Percentiles rank a stretch among this genome's conserved stretches.
phyloP scores from a whole-genome alignment of 2,113 vertebrate genomes.

The Prunella himalayana region DNA sequence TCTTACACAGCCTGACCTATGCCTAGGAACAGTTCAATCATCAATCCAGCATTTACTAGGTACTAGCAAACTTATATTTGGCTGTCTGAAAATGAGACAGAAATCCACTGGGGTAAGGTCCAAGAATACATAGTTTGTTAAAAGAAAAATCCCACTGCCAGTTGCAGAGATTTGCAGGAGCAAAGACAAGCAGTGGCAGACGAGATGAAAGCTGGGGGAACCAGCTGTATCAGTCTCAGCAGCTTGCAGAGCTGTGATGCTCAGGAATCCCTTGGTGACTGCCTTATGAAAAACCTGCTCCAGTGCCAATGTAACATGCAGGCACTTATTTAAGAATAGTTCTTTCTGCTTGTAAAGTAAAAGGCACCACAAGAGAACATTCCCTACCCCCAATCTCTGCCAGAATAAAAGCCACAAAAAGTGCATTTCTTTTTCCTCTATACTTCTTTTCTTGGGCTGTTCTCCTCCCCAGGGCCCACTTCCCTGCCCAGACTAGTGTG shows the following conservation, averaged over 20 bases:
- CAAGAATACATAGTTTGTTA: not conserved
- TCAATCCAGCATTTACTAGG: not conserved
- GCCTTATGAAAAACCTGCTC: not conserved
- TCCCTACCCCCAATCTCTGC: accelerated
- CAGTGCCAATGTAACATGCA: not conserved
- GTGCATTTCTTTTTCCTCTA: not conserved
- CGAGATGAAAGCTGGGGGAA: not conserved
- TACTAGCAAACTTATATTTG: not conserved
- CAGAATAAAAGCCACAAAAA: not conserved
- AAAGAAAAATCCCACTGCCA: not conserved
- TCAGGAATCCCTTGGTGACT: not conserved
- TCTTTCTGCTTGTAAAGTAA: not conserved
- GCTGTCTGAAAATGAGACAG: not conserved
- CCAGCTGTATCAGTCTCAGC: not conserved
- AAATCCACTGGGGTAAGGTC: not conserved
- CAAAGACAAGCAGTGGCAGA: not conserved
- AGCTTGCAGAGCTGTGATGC: not conserved
- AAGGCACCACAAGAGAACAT: not conserved
- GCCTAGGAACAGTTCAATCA: not conserved
- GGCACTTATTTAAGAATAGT: not conserved
- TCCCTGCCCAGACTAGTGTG: not conserved
- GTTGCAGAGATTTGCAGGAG: not conserved
- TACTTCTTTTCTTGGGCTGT: not conserved
- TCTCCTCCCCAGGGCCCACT: not conserved
- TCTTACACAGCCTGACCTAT: not conserved